Base-by-base conservation (phyloP, 2,888 invertebrate genomes). In the Emmelina monodactyla region DNA sequence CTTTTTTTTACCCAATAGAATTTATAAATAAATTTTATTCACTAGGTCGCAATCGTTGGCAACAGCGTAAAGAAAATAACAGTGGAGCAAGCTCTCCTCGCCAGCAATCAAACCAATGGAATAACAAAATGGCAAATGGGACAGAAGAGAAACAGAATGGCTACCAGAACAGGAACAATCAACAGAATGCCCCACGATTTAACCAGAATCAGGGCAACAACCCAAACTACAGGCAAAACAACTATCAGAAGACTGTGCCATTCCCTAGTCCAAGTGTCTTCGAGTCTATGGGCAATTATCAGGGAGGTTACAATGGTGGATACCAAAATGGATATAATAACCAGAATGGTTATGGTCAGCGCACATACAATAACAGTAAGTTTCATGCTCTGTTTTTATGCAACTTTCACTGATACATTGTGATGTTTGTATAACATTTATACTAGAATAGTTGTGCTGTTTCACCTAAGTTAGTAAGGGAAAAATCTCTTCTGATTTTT, bases 11-110 rank as follows among this genome's bases (percentile, higher is more conserved):
- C 5, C 9, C 9, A 19, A 19, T 6, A 19, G 9, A 5, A 6
- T 19, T 19, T 6, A 19, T 19, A 19, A 6, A 6, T 5, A 6
- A 19, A 33, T 15, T 34, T 32, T 31, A 40, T 28, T 7, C 15
- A 40, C 46, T 56, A 70, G 84, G 80, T 41, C 82, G 76, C 40
- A 85, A 83, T 45, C 84, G 83, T 41, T 86, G 86, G 85, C 83
- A 83, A 45, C 84, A 84, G 55, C 83, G 83, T 44, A 82, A 84
- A 44, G 85, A 82, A 46, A 76, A 79, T 41, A 72, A 71, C 47
- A 76, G 72, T 42, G 78, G 76, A 4, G 69, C 73, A 1, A 72
- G 68, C 45, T 76, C 80, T n/a, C 80, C 80, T 1, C 70, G 82
- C 38, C 70, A 83, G 59, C 70, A 73, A 38, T 72, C 76, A 46